These are phyloP conservation scores for Sebastiscus tertius DNA, from an alignment of 2,797 vertebrate genomes.

Conservation along the genomic window DNA sequence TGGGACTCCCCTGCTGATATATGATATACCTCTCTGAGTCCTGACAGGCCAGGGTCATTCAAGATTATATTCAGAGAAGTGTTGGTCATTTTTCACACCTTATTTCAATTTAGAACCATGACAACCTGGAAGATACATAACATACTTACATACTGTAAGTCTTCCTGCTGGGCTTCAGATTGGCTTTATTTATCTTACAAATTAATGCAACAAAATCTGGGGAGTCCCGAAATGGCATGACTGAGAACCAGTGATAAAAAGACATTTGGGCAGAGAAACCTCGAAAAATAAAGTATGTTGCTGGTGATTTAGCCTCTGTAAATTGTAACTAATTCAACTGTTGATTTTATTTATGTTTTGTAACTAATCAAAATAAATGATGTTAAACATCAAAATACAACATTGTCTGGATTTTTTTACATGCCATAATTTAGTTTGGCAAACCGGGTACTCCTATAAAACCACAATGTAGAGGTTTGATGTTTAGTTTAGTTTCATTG, in stretches of 20 bases:
- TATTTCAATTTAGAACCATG: constrained; percentile 31
- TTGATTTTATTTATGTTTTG: constrained; percentile 89
- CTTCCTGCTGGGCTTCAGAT: constrained; percentile 18
- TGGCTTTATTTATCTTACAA: constrained; percentile 27
- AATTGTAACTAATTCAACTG: constrained; percentile 85
- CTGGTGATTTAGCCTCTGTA: constrained; percentile 84
- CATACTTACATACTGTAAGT: neutral
- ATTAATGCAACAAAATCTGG: constrained; percentile 36
- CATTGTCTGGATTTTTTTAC: constrained; percentile 7
- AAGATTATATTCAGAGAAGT: constrained; percentile 11
- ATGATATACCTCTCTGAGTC: constrained; percentile 50
- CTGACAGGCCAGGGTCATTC: constrained; percentile 33
- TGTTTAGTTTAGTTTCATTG: neutral
- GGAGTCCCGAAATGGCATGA: constrained; percentile 70
- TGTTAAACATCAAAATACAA: constrained; percentile 74
- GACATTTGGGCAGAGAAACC: constrained; percentile 64
- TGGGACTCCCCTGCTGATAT: constrained; percentile 67
- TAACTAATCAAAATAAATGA: constrained; percentile 89
- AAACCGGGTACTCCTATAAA: neutral
- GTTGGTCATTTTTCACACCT: constrained; percentile 19
- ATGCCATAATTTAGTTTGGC: neutral
- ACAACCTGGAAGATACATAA: constrained; percentile 5
- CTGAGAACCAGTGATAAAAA: constrained; percentile 71
- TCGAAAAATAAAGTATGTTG: constrained; percentile 72
- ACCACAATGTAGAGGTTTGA: neutral